phyloP scores from a whole-genome alignment of 2,797 vertebrate species.

The Sphenodon punctatus region DNA sequence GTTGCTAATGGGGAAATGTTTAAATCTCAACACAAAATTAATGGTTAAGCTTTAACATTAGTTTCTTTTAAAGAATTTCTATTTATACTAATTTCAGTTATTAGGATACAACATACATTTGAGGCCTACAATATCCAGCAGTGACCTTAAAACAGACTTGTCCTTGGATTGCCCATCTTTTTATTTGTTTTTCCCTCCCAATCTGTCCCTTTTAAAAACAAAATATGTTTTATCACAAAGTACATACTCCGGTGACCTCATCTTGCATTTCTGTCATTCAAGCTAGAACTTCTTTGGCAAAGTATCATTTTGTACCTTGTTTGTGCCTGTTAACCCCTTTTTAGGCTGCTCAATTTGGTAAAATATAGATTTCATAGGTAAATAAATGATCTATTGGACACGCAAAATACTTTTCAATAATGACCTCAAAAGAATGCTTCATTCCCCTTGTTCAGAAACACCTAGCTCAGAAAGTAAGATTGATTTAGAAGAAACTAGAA shows the following conservation, averaged over 20 bases:
- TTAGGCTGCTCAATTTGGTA: no score
- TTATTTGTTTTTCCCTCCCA: background rate
- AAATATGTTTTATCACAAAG: no score
- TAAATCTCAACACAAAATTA: background rate
- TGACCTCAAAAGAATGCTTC: background rate
- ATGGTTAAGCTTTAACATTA: background rate
- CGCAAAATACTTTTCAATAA: background rate
- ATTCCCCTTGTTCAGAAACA: background rate
- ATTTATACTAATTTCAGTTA: background rate
- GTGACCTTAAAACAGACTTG: background rate
- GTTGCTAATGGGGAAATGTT: background rate
- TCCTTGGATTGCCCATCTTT: background rate
- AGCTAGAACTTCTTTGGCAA: no score
- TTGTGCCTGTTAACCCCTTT: no score
- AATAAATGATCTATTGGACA: no score
- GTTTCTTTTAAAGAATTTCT: background rate
- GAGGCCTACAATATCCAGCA: background rate
- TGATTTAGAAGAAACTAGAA: no score
- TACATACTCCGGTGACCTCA: no score
- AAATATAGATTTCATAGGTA: no score
- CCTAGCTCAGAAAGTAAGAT: background rate
- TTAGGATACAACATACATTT: accelerated
- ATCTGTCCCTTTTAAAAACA: background rate
- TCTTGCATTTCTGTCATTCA: no score
- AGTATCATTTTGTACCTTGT: no score